phyloP scores from a whole-genome alignment of 2,797 vertebrate species.

The Phalanger gymnotis region DNA sequence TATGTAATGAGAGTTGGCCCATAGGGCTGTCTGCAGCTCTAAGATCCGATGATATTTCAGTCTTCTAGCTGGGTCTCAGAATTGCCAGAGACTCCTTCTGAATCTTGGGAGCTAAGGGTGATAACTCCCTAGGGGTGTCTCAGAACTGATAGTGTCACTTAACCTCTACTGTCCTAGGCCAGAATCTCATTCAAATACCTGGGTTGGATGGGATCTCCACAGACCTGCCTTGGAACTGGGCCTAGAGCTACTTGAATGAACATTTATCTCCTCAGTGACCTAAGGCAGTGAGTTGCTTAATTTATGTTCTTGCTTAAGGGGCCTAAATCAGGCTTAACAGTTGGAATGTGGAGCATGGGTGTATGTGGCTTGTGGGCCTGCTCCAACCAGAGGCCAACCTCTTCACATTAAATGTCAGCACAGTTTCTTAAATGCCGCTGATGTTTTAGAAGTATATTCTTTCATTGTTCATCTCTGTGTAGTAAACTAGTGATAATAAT shows the following conservation, averaged over 20 bases:
- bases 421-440: conserved; percentile 8
- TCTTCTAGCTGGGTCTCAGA: background rate
- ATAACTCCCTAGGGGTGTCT: background rate
- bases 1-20: background rate
- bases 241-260: background rate
- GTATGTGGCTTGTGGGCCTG: background rate
- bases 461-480: background rate
- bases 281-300: background rate
- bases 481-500: background rate
- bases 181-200: background rate
- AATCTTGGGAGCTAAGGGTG: background rate
- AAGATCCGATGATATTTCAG: background rate
- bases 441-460: conserved; percentile 43
- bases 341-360: background rate
- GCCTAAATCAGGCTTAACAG: background rate
- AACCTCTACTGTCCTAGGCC: background rate
- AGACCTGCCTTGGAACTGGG: background rate
- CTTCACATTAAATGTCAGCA: conserved; percentile 35
- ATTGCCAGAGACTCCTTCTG: rapidly evolving
- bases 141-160: background rate
- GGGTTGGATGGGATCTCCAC: background rate
- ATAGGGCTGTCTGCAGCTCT: background rate
- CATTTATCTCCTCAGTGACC: background rate
- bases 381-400: background rate
- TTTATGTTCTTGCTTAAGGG: background rate